phyloP scores from a whole-genome alignment of 2,113 vertebrate species.

The Heloderma charlesbogerti region DNA sequence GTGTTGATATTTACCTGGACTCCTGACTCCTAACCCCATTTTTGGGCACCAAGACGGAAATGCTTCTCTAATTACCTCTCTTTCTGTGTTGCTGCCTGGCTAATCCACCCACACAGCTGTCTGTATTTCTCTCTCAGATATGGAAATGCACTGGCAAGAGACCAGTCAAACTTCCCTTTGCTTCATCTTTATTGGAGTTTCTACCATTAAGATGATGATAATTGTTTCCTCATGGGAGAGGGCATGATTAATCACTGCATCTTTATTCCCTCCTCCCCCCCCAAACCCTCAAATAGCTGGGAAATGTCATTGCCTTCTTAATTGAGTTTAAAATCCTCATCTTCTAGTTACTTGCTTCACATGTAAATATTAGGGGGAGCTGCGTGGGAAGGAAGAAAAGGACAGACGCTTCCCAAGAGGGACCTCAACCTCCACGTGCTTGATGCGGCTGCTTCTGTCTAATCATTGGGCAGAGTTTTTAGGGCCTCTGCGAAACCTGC shows the following conservation, averaged over 20 bases:
- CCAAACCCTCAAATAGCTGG: slow-evolving; percentile 32
- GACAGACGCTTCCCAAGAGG: slow-evolving; percentile 56
- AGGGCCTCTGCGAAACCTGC: slow-evolving; percentile 60
- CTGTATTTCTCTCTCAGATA: neutral
- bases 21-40: neutral
- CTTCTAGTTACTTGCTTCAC: slow-evolving; percentile 56
- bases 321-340: slow-evolving; percentile 49
- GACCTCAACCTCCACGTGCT: neutral
- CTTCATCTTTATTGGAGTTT: slow-evolving; percentile 40
- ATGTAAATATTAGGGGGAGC: slow-evolving; percentile 63
- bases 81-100: neutral
- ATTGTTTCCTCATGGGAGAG: slow-evolving; percentile 54
- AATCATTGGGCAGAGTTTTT: slow-evolving; percentile 53
- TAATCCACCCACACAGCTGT: neutral
- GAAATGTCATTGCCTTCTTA: slow-evolving; percentile 62
- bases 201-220: slow-evolving; percentile 49
- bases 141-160: slow-evolving; percentile 26
- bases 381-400: slow-evolving; percentile 19
- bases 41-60: accelerated
- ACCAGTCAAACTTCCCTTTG: slow-evolving; percentile 5
- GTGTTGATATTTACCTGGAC: neutral
- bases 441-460: neutral
- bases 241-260: slow-evolving; percentile 72
- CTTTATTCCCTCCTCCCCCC: slow-evolving; percentile 21
- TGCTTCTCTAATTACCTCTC: neutral